These are phyloP conservation scores for Chrysina gloriosa DNA, from an alignment of 2,888 invertebrate genomes.

Conservation along the genomic window DNA sequence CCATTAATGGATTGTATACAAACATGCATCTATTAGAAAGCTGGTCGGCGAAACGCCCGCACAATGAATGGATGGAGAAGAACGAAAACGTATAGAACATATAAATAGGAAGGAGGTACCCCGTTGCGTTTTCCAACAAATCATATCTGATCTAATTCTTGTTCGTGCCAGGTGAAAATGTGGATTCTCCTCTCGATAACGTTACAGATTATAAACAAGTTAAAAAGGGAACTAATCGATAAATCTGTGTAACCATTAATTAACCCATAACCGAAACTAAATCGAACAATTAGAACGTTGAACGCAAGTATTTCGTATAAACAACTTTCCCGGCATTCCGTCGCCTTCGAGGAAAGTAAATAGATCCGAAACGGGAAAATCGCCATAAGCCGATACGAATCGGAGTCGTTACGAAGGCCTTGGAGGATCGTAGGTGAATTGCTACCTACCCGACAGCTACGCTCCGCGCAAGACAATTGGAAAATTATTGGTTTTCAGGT, in stretches of 20 bases:
- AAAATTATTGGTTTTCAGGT: slow-evolving; percentile 20
- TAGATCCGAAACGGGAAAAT: background rate
- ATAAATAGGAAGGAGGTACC: background rate
- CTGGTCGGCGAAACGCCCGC: slow-evolving; percentile 5
- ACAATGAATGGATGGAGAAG: background rate
- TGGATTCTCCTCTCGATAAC: too few relatives aligned
- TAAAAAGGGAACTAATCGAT: too few relatives aligned
- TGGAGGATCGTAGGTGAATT: background rate
- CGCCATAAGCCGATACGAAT: slow-evolving; percentile 2
- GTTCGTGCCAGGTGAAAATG: too few relatives aligned
- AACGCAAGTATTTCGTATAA: background rate
- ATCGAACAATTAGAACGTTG: background rate
- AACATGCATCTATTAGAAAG: slow-evolving; percentile 16
- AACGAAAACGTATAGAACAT: too few relatives aligned
- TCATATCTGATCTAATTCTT: too few relatives aligned
- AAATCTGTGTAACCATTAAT: too few relatives aligned
- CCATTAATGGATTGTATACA: background rate
- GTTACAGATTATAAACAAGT: too few relatives aligned
- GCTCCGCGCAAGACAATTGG: background rate
- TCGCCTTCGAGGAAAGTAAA: background rate
- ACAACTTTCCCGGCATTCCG: too few relatives aligned
- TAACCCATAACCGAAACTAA: slow-evolving; percentile 2
- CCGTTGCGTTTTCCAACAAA: background rate
- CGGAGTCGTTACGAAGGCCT: background rate
- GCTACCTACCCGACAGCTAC: background rate